Percentiles rank a stretch among this genome's conserved stretches.
phyloP scores from a whole-genome alignment of 2,113 vertebrate species.

The Tachycineta bicolor region DNA sequence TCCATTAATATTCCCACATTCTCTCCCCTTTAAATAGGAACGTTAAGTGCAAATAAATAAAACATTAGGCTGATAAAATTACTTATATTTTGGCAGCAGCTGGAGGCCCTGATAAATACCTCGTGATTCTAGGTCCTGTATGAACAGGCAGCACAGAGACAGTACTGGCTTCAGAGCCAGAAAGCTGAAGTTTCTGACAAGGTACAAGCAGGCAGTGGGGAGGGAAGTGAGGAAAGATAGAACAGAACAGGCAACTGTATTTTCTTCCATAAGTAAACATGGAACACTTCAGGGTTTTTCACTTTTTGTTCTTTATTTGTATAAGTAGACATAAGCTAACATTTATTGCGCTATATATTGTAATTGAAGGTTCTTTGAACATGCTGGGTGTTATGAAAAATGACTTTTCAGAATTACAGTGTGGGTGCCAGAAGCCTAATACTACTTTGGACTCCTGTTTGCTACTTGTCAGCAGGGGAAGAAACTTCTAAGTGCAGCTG shows the following conservation, averaged over 20 bases:
- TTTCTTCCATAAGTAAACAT: neutral
- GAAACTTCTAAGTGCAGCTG: neutral
- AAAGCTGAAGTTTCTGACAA: neutral
- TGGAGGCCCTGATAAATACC: conserved; percentile 54
- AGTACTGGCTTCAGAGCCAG: neutral
- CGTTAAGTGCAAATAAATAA: conserved; percentile 61
- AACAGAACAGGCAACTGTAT: neutral
- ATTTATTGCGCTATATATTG: neutral
- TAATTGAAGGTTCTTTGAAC: neutral
- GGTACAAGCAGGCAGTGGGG: neutral
- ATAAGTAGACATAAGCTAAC: neutral
- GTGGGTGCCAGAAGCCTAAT: neutral
- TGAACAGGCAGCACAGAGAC: neutral
- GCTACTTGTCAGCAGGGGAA: neutral
- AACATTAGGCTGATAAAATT: conserved; percentile 63
- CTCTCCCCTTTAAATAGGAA: conserved; percentile 43
- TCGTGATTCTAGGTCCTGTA: neutral
- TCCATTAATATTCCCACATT: conserved; percentile 53
- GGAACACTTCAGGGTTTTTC: neutral
- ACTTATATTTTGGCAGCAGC: conserved; percentile 48
- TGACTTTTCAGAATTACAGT: neutral
- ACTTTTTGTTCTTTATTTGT: neutral
- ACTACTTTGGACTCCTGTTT: neutral
- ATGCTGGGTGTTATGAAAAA: neutral
- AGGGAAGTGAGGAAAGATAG: neutral